phyloP scores from a whole-genome alignment of 2,888 invertebrate genomes.

The Mesoligia furuncula region DNA sequence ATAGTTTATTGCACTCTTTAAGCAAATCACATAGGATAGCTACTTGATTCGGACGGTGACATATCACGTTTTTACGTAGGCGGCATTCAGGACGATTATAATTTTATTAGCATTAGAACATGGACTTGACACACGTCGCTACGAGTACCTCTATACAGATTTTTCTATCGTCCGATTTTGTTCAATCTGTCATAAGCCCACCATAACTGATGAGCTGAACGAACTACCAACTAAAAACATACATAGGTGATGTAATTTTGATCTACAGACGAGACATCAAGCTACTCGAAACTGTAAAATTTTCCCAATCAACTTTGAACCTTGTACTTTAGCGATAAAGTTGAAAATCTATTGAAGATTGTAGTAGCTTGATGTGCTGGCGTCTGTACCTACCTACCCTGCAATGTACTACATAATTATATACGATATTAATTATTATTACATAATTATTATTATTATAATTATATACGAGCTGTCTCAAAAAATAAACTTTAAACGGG shows the following conservation, averaged over 20 bases:
- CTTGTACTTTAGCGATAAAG: no score
- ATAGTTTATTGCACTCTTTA: constrained; percentile 49
- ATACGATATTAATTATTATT: no score
- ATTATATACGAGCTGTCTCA: no score
- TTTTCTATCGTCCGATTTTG: background rate
- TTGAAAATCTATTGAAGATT: no score
- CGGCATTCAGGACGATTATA: constrained; percentile 8
- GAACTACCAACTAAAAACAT: background rate
- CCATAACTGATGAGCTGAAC: background rate
- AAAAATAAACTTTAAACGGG: no score
- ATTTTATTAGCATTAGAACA: constrained; percentile 23
- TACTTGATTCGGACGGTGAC: constrained; percentile 30
- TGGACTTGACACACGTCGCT: background rate
- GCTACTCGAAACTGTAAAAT: no score
- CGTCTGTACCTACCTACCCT: background rate
- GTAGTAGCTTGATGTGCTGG: no score
- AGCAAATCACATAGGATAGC: constrained; percentile 30
- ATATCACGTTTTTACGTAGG: constrained; percentile 44
- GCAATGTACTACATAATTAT: background rate
- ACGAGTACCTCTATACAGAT: no score
- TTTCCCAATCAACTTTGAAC: no score
- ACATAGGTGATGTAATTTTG: background rate
- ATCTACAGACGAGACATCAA: no score
- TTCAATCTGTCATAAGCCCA: background rate
- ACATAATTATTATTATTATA: no score